Evolutionary conservation across 1,140 invertebrate species (phyloP).

Genomic region (Cataglyphis hispanica): DNA sequence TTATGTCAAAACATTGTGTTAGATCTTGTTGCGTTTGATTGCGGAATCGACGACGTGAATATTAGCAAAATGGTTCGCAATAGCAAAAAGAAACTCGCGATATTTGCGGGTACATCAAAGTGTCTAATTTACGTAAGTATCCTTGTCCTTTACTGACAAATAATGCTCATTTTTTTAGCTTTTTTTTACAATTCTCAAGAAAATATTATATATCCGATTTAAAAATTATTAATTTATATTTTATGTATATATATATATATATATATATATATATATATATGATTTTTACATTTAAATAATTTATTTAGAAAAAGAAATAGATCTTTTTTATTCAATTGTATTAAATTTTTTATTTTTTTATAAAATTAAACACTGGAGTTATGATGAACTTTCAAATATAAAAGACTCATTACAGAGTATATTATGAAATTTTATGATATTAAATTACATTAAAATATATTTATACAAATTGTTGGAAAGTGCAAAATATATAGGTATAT

Average conservation of each 20-base stretch:
- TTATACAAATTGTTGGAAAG: background rate
- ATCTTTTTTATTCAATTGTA: conserved; percentile 1
- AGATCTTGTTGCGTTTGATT: conserved; percentile 72
- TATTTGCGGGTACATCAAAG: conserved; percentile 83
- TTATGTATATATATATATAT: too few species aligned
- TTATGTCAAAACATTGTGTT: conserved; percentile 80
- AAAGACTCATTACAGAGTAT: background rate
- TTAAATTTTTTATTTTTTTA: background rate
- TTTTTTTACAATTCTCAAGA: background rate
- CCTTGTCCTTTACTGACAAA: conserved; percentile 1
- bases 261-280: too few species aligned
- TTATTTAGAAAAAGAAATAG: background rate
- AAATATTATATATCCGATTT: background rate
- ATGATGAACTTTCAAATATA: background rate
- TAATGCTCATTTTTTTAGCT: background rate
- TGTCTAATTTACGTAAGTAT: conserved; percentile 84
- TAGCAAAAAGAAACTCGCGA: conserved; percentile 83
- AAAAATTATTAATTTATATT: background rate
- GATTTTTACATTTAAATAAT: background rate
- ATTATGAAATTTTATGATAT: background rate
- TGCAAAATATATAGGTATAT: background rate
- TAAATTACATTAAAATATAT: background rate
- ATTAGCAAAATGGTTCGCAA: conserved; percentile 79
- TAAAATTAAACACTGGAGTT: background rate
- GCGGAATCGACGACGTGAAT: conserved; percentile 52